Conservation (phyloP, 2,113 vertebrate species). For the Oriolus oriolus region DNA sequence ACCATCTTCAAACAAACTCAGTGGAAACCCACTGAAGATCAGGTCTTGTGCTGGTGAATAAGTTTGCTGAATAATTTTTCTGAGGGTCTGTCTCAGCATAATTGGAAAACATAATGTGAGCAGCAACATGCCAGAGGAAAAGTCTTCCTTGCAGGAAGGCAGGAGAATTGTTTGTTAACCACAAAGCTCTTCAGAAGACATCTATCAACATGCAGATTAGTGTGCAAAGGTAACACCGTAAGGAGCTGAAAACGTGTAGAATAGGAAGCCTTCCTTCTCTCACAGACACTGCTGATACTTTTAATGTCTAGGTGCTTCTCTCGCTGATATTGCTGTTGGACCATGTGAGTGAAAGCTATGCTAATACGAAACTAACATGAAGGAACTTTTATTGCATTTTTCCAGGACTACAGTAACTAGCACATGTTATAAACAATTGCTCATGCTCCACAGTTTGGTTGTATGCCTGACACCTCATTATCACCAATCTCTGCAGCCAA, state of each 20-base stretch:
- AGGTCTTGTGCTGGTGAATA: background rate
- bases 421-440: background rate
- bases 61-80: background rate
- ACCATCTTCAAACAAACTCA: background rate
- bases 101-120: background rate
- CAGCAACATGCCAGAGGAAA: background rate
- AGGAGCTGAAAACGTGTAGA: background rate
- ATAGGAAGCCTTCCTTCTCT: background rate
- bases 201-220: background rate
- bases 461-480: background rate
- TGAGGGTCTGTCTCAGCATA: background rate
- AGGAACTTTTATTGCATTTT: background rate
- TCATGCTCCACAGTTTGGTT: background rate
- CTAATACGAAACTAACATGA: background rate
- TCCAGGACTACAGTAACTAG: background rate
- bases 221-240: background rate
- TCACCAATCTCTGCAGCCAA: background rate
- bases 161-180: background rate
- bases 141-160: background rate
- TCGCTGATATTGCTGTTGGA: background rate
- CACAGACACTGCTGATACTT: background rate
- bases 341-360: background rate
- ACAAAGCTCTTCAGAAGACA: background rate
- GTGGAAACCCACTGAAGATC: background rate
- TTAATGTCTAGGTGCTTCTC: background rate